Percentiles rank a stretch among this genome's conserved stretches.
These are phyloP conservation scores for Kryptolebias marmoratus DNA, from an alignment of 2,113 vertebrate genomes.

Conservation along the genomic window DNA sequence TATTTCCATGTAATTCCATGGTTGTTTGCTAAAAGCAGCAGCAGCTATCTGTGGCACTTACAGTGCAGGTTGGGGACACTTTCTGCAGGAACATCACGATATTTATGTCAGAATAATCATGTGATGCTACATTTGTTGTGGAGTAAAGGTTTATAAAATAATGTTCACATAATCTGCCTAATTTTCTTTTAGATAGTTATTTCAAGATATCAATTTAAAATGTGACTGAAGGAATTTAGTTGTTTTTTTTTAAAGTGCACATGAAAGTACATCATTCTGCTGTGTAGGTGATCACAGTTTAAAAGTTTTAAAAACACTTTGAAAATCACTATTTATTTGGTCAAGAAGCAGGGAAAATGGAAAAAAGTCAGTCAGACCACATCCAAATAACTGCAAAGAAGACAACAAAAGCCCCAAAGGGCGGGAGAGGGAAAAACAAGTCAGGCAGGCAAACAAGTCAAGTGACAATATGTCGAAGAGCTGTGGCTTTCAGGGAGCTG, in stretches of 20 bases:
- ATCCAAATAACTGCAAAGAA: constrained; percentile 6
- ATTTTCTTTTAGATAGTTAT: too few relatives aligned
- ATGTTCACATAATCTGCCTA: too few relatives aligned
- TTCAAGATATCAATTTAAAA: neutral
- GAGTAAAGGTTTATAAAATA: too few relatives aligned
- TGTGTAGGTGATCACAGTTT: too few relatives aligned
- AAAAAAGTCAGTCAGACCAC: neutral
- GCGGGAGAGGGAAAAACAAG: constrained; percentile 9
- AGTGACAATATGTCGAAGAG: constrained; percentile 12
- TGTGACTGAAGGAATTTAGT: neutral
- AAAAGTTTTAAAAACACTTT: neutral
- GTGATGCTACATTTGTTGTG: too few relatives aligned
- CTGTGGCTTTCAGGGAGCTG: neutral
- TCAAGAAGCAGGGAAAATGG: neutral
- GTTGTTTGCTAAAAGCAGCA: too few relatives aligned
- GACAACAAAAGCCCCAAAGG: neutral
- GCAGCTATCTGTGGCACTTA: too few relatives aligned
- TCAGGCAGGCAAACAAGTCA: constrained; percentile 7
- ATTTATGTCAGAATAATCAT: too few relatives aligned
- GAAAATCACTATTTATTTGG: neutral
- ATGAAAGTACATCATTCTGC: too few relatives aligned
- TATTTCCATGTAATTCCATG: too few relatives aligned
- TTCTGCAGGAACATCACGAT: too few relatives aligned
- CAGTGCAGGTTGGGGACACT: too few relatives aligned
- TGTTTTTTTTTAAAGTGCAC: neutral